phyloP scores from a whole-genome alignment of 2,888 invertebrate species.

The Muschampia plurimacula region DNA sequence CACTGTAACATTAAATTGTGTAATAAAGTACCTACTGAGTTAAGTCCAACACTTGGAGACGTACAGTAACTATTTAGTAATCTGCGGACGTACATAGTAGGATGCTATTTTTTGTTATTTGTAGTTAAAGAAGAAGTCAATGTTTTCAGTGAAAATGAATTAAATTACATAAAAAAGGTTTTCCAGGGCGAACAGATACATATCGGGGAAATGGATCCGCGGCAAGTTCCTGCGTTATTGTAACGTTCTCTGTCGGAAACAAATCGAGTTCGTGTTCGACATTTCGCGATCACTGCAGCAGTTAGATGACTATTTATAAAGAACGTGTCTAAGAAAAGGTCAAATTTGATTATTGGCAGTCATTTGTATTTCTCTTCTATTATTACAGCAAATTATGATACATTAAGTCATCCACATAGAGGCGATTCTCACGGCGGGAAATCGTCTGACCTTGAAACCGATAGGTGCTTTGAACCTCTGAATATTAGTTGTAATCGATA shows the following conservation, averaged over 20 bases:
- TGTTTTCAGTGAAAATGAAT: constrained; percentile 6
- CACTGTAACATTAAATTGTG: too few species aligned
- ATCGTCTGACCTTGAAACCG: constrained; percentile 75
- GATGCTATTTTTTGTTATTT: background rate
- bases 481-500: constrained; percentile 19
- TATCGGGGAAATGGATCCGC: constrained; percentile 58
- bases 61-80: too few species aligned
- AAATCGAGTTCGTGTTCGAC: constrained; percentile 83
- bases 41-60: too few species aligned
- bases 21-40: too few species aligned
- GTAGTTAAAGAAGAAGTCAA: background rate
- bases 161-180: constrained; percentile 51
- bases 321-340: constrained; percentile 84
- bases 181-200: constrained; percentile 48
- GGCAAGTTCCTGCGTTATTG: constrained; percentile 76
- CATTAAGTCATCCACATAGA: constrained; percentile 79
- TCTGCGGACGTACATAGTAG: too few species aligned
- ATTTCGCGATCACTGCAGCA: constrained; percentile 80
- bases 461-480: constrained; percentile 60
- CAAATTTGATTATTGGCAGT: constrained; percentile 83
- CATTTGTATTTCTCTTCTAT: constrained; percentile 82
- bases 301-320: constrained; percentile 84
- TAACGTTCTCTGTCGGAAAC: constrained; percentile 71
- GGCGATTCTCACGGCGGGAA: constrained; percentile 80
- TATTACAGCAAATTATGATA: constrained; percentile 83